These are phyloP conservation scores for Eutolmus rufibarbis DNA, from an alignment of 2,888 invertebrate genomes.

Conservation along the genomic window DNA sequence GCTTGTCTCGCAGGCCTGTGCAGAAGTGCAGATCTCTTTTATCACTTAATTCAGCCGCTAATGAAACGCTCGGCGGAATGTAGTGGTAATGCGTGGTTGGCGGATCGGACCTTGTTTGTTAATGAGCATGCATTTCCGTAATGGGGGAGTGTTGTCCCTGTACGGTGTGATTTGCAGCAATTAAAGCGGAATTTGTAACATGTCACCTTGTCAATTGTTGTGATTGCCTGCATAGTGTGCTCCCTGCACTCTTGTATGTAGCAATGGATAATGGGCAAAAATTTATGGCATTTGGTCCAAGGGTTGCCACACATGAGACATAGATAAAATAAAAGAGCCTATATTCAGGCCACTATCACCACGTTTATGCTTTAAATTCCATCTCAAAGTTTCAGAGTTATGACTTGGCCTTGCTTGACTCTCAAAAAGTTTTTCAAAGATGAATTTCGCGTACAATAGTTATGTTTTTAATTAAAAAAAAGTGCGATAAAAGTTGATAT, in stretches of 20 bases:
- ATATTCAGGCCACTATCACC: too few relatives aligned
- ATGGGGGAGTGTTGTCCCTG: conserved; percentile 2
- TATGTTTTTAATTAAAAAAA: too few relatives aligned
- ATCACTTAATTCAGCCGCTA: background rate
- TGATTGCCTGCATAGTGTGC: background rate
- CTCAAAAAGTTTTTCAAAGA: too few relatives aligned
- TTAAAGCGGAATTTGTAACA: conserved; percentile 29
- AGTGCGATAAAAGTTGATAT: too few relatives aligned
- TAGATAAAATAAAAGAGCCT: too few relatives aligned
- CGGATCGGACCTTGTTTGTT: background rate
- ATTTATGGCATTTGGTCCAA: too few relatives aligned
- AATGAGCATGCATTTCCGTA: conserved; percentile 18
- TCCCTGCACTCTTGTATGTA: background rate
- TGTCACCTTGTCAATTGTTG: conserved; percentile 38
- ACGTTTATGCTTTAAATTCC: too few relatives aligned
- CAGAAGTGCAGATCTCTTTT: background rate
- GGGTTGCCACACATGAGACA: too few relatives aligned
- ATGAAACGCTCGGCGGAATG: background rate
- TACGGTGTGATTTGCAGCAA: conserved; percentile 24
- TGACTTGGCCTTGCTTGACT: too few relatives aligned
- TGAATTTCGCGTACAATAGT: too few relatives aligned
- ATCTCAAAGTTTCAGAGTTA: too few relatives aligned
- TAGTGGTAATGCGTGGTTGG: conserved; percentile 20
- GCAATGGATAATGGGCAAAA: background rate
- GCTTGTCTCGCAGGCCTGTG: background rate